A percentile compares a stretch with the other conserved stretches of the same genome.
phyloP scores from a whole-genome alignment of 1,140 invertebrate species.

The Chironomus striatipennis region DNA sequence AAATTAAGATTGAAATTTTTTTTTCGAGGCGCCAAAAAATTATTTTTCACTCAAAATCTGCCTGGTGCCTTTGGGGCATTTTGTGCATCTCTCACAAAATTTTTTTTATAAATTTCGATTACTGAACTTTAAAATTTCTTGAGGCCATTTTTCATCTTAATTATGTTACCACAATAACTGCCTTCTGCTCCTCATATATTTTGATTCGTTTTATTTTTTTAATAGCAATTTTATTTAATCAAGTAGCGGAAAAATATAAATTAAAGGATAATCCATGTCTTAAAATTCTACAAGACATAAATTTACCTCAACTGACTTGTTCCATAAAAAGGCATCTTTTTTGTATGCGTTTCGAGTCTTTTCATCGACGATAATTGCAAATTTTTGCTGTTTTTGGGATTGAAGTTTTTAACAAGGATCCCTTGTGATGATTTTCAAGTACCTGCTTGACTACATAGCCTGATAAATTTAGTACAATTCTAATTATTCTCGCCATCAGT shows the following conservation, averaged over 20 bases:
- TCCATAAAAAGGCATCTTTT: no score
- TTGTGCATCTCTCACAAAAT: background rate
- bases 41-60: no score
- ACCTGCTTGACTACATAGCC: no score
- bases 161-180: background rate
- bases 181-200: no score
- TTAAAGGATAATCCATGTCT: background rate
- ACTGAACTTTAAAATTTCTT: background rate
- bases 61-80: background rate
- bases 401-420: no score
- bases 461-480: no score
- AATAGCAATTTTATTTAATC: background rate
- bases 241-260: constrained; percentile 17
- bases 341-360: no score
- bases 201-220: no score
- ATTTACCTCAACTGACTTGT: background rate
- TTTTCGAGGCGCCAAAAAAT: background rate
- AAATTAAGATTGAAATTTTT: background rate
- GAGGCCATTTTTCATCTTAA: constrained; percentile 17
- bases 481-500: no score
- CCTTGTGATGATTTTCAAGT: no score
- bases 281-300: background rate
- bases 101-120: background rate
- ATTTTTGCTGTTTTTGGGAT: no score
- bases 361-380: no score